phyloP scores from a whole-genome alignment of 2,888 invertebrate genomes.

The Drosophila suboccidentalis region DNA sequence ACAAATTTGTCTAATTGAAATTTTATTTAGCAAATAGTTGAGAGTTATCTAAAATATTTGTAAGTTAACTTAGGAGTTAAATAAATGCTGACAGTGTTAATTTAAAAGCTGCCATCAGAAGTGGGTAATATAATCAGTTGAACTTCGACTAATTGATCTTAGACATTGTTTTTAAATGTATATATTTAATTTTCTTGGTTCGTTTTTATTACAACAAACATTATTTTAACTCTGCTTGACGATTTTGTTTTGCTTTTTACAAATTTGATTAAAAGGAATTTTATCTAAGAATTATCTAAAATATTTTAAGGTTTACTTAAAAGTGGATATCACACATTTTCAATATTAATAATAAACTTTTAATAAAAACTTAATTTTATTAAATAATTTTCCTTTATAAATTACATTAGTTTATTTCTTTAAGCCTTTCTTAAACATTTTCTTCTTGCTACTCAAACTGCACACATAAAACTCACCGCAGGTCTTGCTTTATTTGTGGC shows the following conservation, averaged over 20 bases:
- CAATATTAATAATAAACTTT: background rate
- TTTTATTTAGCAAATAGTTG: conserved; percentile 6
- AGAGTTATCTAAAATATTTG: conserved; percentile 13
- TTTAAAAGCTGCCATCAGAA: background rate
- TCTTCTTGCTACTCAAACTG: background rate
- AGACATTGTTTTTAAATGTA: no score
- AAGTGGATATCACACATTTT: no score
- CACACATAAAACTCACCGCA: conserved; percentile 9
- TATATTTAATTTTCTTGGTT: no score
- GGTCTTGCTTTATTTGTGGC: conserved; percentile 25
- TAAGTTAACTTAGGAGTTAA: conserved; percentile 12
- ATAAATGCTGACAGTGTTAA: conserved; percentile 8
- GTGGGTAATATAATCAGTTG: background rate
- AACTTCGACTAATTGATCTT: no score
- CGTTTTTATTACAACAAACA: no score
- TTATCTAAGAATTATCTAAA: no score
- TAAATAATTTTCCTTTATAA: background rate
- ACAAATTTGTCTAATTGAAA: conserved; percentile 13
- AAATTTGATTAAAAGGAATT: no score
- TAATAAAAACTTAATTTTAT: background rate
- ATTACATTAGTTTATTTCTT: background rate
- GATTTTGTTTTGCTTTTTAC: no score
- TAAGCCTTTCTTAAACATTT: background rate
- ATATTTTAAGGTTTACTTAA: no score
- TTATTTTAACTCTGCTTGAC: no score